Base-by-base conservation (phyloP, 2,113 vertebrate genomes). In the Megalops atlanticus region DNA sequence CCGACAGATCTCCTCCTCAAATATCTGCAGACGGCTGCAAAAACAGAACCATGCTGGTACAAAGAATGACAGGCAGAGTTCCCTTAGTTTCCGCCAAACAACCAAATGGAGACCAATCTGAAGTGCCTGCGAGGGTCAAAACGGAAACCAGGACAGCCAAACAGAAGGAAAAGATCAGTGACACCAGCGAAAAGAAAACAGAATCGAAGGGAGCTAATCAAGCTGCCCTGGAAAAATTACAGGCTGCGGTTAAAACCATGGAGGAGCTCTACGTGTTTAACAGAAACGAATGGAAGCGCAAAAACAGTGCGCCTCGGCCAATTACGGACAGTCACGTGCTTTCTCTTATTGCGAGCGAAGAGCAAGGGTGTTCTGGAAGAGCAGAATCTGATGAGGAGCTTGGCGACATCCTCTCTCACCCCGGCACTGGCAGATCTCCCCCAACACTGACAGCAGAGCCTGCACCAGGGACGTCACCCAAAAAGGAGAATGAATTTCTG, bases 211-310 rank as follows among this genome's bases (percentile, higher is more conserved):
- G 93, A 6, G 88, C 89, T 0, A 94, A 95, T 77, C 95, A 96
- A 36, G 95, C 94, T 0, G 98, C 97, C 0, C 86, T 99, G 79
- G 95, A 98, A 91, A 98, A 98, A 89, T 92, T 99, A 27, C 97
- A 95, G 8, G 98, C 98, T 0, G 98, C 98, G 0, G 97, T 99
- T 38, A 93, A 96, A 84, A 98, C 96, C 4, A 99, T 99, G 98
- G 98, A 99, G 77, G 95, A 98, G 85, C 94, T 98, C 2, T 99
- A 98, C 74, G 96, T 97, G 82, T 98, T 96, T 87, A 94, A 95
- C 83, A 93, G 95, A 40, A 95, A 96, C 4, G 97, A 98, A 80
- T 99, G 98, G 98, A 98, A 97, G 86, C 96, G 98, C 40, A 97
- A 96, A 85, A 95, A 92, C 7, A 94, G 96, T 76, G 86, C 91